Evolutionary conservation across 2,113 vertebrate species (phyloP), one percentile per base, ranked within the genome.

Genomic region (Anarrhichthys ocellatus): DNA sequence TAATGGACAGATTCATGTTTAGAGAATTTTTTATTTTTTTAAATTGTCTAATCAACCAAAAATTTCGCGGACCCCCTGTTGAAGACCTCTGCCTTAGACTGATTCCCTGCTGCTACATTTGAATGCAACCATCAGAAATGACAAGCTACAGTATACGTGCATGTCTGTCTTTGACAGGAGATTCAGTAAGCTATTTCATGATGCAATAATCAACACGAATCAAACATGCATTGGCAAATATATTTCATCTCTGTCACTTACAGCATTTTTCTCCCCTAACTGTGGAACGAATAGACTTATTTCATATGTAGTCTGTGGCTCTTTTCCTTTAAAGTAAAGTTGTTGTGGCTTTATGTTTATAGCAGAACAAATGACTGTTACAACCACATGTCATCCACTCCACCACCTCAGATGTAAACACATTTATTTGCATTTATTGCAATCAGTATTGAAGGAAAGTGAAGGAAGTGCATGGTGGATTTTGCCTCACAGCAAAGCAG

Each of bases 121-220:
- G 20, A n/a, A 29, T n/a, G 58, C 34, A 54, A 63, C 20, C 20
- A 9, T 4, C 34, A 64, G 46, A 73, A 63, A 78, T 85, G n/a
- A 66, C 48, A 48, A 62, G 38, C 63, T 48, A 44, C 29, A 36
- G 20, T 52, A n/a, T 52, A n/a, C 63, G 52, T 67, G 27, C 22
- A 44, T 59, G 46, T 61, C n/a, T 64, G 59, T 38, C 29, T 75
- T 50, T 76, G 70, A 65, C 22, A 58, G 75, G n/a, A 75, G 73
- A 72, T 73, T 80, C 50, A 56, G 40, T 24, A 0, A 22, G 50
- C 50, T 84, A 67, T 88, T 88, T 88, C 78, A 85, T 73, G 72
- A 38, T 76, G 59, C 73, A 74, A 9, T 38, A 82, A 76, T 72
- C 72, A 76, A 40, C 56, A 76, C 69, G 80, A 86, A 84, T 87